Evolutionary conservation across 1,140 invertebrate species (phyloP), one percentile per base, ranked within the genome.

Genomic region (Papilio xuthus): DNA sequence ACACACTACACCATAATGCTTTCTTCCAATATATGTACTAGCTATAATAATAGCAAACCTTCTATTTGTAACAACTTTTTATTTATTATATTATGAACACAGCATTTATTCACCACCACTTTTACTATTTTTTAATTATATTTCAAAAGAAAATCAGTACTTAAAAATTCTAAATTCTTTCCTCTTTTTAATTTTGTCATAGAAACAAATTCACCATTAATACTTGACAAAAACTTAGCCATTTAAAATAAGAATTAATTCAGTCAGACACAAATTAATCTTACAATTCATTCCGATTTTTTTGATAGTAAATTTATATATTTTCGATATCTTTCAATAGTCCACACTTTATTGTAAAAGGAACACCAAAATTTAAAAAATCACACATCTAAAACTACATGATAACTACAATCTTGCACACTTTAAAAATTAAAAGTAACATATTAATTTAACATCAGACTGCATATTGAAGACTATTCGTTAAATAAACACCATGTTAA

Each of bases 401-500:
- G 28, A 56, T 56, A 53, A 60, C 71, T 77, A 50, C 53, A 67
- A 50, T 37, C 47, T 76, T 79, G 53, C 26, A 71, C 67, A 20
- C 41, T 72, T 71, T 81, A 70, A 71, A 76, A 76, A 76, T 63
- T 60, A 76, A 76, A 23, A 23, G 26, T 37, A 60, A 60, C n/a
- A 32, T 18, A 79, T 79, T 77, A 67, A 79, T 80, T 77, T 77
- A 81, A 82, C 26, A 78, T 79, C 73, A 80, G 79, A 81, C 73
- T 71, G 67, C 70, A 78, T 84, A 81, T 26, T 42, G 67, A 81
- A 26, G 77, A 80, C 69, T 81, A 83, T 84, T 78, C 50, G 69
- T 81, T 78, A 70, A 76, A 56, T 79, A 53, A 81, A 80, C 77
- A 78, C 26, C 42, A 67, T n/a, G 60, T 79, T 56, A 78, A 41